phyloP scores from a whole-genome alignment of 1,140 invertebrate genomes.

The Drosophila sp. region DNA sequence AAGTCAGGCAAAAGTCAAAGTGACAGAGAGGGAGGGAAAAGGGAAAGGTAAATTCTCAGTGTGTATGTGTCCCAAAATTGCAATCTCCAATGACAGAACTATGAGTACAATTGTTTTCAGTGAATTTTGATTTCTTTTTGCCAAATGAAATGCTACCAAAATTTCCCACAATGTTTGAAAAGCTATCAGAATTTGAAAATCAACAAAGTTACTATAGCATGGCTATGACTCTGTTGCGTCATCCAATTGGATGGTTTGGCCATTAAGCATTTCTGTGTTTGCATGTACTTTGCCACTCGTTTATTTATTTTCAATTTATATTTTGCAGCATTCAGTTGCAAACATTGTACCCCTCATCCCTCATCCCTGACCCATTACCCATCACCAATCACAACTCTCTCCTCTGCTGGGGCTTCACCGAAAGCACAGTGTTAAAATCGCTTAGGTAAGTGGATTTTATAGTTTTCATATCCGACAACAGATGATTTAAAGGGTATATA shows the following conservation, averaged over 20 bases:
- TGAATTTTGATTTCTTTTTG: neutral
- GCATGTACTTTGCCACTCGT: slow-evolving; percentile 26
- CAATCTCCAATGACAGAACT: neutral
- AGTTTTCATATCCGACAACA: slow-evolving; percentile 5
- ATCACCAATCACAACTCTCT: no score
- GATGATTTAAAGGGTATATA: neutral
- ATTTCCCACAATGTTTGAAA: neutral
- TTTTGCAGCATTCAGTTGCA: slow-evolving; percentile 24
- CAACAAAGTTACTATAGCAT: neutral
- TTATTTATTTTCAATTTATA: slow-evolving; percentile 65
- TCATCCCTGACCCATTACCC: neutral
- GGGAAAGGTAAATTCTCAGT: neutral
- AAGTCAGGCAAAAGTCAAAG: neutral
- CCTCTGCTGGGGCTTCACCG: neutral
- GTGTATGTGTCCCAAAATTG: slow-evolving; percentile 1
- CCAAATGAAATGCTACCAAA: neutral
- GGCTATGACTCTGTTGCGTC: neutral
- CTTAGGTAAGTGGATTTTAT: slow-evolving; percentile 26
- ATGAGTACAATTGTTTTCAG: slow-evolving; percentile 2
- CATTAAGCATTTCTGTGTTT: slow-evolving; percentile 24
- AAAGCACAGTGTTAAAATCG: slow-evolving; percentile 8
- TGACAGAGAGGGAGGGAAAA: neutral
- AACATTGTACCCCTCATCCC: slow-evolving; percentile 7
- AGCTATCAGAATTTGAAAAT: neutral
- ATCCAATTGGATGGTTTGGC: slow-evolving; percentile 17